These are phyloP conservation scores for Brotogeris chrysoptera DNA, from an alignment of 2,797 vertebrate genomes.

Conservation along the genomic window DNA sequence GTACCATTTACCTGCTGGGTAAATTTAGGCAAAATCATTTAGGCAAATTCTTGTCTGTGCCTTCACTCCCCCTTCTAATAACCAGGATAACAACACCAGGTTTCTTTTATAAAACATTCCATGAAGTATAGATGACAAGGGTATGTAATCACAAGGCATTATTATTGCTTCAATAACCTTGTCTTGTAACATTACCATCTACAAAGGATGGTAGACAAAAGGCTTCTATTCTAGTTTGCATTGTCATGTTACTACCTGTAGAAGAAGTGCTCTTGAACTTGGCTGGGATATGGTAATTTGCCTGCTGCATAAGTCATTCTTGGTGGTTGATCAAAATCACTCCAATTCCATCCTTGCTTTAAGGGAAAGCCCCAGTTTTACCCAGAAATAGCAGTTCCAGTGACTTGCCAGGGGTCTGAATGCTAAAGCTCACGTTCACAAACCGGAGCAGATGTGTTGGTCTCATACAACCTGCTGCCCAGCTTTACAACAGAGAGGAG, in stretches of 20 bases:
- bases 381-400: neutral
- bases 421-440: neutral
- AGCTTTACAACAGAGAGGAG: neutral
- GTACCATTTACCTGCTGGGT: neutral
- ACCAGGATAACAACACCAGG: neutral
- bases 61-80: neutral
- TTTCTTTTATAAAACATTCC: neutral
- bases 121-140: neutral
- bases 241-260: neutral
- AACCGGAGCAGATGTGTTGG: accelerated
- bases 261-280: neutral
- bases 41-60: conserved; percentile 57
- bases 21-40: neutral
- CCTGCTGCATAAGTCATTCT: neutral
- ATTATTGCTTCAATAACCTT: neutral
- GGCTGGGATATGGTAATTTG: neutral
- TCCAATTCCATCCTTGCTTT: neutral
- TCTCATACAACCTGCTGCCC: neutral
- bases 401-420: neutral
- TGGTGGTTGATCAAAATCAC: neutral
- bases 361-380: neutral
- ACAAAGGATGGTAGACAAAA: conserved; percentile 23
- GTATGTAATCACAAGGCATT: neutral
- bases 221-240: neutral
- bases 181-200: neutral